Percentiles rank a stretch among this genome's conserved stretches.
These are phyloP conservation scores for Xiphorhynchus elegans DNA, from an alignment of 2,113 vertebrate species.

Conservation along the genomic window DNA sequence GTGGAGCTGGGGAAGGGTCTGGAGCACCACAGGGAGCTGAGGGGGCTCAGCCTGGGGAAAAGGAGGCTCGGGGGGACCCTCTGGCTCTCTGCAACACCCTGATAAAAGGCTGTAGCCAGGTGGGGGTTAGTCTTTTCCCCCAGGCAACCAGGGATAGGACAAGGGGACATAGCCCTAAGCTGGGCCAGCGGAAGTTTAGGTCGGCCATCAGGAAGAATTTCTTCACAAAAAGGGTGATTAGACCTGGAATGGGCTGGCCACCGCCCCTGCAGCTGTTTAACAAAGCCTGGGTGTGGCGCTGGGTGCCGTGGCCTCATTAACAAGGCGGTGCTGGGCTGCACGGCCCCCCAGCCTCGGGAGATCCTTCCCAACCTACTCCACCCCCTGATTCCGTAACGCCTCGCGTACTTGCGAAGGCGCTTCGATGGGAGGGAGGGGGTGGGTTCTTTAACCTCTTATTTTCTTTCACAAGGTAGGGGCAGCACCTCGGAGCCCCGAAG, in stretches of 20 bases:
- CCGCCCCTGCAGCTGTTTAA: background rate
- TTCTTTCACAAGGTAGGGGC: background rate
- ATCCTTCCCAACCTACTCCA: background rate
- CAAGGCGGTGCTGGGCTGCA: too few species aligned
- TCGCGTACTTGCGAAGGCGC: too few species aligned
- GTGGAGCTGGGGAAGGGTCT: background rate
- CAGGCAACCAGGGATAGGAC: background rate
- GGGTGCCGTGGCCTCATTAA: too few species aligned
- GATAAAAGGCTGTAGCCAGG: too few species aligned
- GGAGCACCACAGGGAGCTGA: background rate
- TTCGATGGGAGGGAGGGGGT: too few species aligned
- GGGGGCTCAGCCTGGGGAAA: background rate
- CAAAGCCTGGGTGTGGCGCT: background rate
- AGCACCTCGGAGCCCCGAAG: too few species aligned
- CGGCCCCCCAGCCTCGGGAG: too few species aligned
- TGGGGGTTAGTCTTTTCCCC: background rate
- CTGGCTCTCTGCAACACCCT: background rate
- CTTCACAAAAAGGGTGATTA: background rate
- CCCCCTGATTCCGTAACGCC: too few species aligned
- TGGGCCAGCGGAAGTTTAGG: background rate
- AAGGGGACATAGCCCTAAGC: rapidly evolving
- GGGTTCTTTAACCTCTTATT: too few species aligned
- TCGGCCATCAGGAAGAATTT: background rate
- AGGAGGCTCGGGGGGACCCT: background rate
- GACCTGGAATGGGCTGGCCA: background rate